phyloP scores from a whole-genome alignment of 2,888 invertebrate species.

The Standfussiana lucernea region DNA sequence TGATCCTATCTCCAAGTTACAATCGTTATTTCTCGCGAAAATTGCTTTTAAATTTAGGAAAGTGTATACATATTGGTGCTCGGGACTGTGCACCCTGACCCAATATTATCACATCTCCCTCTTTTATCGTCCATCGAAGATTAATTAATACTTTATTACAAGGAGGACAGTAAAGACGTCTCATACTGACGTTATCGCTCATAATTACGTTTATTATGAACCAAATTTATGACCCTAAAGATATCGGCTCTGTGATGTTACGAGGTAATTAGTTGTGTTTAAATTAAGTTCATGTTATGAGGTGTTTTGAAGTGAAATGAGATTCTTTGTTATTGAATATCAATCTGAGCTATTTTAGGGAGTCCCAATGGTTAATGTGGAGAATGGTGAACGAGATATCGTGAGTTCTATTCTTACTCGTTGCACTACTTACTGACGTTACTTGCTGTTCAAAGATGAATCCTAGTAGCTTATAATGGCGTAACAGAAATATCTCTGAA shows the following conservation, averaged over 20 bases:
- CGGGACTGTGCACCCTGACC: too few species aligned
- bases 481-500: background rate
- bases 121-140: slow-evolving; percentile 38
- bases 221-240: slow-evolving; percentile 47
- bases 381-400: too few species aligned
- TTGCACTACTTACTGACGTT: background rate
- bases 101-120: slow-evolving; percentile 2
- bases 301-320: background rate
- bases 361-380: background rate
- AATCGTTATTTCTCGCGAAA: too few species aligned
- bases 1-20: too few species aligned
- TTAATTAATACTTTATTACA: slow-evolving; percentile 62
- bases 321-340: slow-evolving; percentile 6
- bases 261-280: slow-evolving; percentile 27
- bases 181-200: slow-evolving; percentile 38
- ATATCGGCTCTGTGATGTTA: slow-evolving; percentile 34
- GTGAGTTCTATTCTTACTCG: background rate
- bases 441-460: background rate
- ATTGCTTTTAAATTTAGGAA: too few species aligned
- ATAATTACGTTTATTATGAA: slow-evolving; percentile 55
- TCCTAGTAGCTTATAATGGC: too few species aligned
- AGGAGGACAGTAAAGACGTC: slow-evolving; percentile 35
- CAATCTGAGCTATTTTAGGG: fast-evolving
- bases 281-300: slow-evolving; percentile 37
- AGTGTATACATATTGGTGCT: too few species aligned